Conservation (phyloP, 2,888 invertebrate genomes). For the Xestobium rufovillosum region DNA sequence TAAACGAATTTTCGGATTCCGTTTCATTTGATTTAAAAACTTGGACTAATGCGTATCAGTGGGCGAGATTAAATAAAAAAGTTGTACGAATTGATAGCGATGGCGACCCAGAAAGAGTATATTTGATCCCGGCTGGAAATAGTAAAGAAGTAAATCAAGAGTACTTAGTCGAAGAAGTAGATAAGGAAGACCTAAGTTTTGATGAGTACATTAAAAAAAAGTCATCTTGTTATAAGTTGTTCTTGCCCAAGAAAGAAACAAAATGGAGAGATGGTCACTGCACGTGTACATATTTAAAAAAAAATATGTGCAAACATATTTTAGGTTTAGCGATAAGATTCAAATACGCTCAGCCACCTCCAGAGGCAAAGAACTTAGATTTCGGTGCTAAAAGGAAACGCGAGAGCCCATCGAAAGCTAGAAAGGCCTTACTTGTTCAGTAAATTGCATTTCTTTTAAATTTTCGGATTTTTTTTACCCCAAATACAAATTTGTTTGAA, state of each 20-base stretch:
- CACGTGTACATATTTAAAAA: slow-evolving; percentile 5
- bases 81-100: background rate
- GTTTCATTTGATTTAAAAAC: slow-evolving; percentile 4
- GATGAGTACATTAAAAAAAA: slow-evolving; percentile 4
- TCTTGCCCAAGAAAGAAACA: background rate
- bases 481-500: too few species aligned
- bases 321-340: background rate
- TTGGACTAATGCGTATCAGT: slow-evolving; percentile 6
- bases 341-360: slow-evolving; percentile 1
- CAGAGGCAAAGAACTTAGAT: too few species aligned
- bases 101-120: background rate
- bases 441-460: too few species aligned
- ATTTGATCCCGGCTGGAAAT: background rate
- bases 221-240: slow-evolving; percentile 5
- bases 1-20: background rate
- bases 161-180: background rate
- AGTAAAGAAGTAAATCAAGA: background rate
- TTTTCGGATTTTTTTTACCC: too few species aligned
- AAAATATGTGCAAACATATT: slow-evolving; percentile 3
- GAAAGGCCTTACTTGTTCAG: too few species aligned
- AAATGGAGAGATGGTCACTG: background rate
- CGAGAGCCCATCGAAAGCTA: too few species aligned
- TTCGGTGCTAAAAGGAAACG: too few species aligned
- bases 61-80: slow-evolving; percentile 6
- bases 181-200: background rate